Evolutionary conservation across 2,888 invertebrate genomes (phyloP).

Genomic region (Gasteruption jaculator): DNA sequence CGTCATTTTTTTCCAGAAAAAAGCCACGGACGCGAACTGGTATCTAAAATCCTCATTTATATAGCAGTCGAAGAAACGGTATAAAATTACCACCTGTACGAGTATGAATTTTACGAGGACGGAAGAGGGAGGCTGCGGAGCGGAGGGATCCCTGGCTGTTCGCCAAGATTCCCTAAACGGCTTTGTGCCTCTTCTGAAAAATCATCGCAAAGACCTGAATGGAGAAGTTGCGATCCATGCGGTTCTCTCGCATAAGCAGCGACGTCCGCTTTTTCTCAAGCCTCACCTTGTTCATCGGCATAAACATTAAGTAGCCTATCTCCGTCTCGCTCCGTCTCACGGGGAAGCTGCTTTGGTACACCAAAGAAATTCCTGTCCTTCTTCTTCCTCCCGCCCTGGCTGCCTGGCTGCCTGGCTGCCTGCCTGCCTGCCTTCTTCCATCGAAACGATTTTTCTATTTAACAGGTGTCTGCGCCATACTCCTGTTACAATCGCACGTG

Average conservation of each 20-base stretch:
- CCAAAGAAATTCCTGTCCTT: too few relatives aligned
- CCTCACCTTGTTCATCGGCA: constrained; percentile 37
- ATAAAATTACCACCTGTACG: too few relatives aligned
- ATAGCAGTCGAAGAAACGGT: too few relatives aligned
- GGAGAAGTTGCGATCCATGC: constrained; percentile 20
- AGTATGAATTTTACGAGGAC: too few relatives aligned
- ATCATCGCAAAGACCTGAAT: constrained; percentile 34
- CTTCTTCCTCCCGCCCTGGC: constrained; percentile 21
- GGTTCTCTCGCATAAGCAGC: constrained; percentile 29
- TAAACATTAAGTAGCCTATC: too few relatives aligned
- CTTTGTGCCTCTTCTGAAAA: constrained; percentile 34
- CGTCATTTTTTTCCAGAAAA: neutral
- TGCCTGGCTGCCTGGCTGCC: too few relatives aligned
- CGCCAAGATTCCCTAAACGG: constrained; percentile 50
- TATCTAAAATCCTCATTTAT: too few relatives aligned
- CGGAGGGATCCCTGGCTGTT: constrained; percentile 27
- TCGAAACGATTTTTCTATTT: constrained; percentile 28
- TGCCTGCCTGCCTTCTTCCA: too few relatives aligned
- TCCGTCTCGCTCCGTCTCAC: constrained; percentile 1
- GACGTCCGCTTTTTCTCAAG: constrained; percentile 30
- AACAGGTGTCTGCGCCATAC: too few relatives aligned
- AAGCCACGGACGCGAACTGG: neutral
- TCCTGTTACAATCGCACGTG: too few relatives aligned
- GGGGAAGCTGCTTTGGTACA: too few relatives aligned
- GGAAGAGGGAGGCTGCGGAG: constrained; percentile 12